Evolutionary conservation across 1,140 invertebrate genomes (phyloP).

Genomic region (Hyles euphorbiae): DNA sequence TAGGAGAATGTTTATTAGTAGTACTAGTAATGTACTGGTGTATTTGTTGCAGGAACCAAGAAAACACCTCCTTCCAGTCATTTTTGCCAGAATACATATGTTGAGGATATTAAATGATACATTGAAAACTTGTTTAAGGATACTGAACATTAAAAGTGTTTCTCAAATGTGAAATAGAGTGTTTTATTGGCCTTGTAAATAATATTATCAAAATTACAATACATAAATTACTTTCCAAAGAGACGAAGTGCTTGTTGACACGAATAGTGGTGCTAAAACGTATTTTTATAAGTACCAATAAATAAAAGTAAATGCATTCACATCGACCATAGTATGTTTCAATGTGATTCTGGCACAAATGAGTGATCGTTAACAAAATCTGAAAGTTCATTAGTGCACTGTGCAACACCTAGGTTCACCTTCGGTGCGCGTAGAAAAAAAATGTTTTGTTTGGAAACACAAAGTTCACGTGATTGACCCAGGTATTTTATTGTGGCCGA

Average conservation of each 20-base stretch:
- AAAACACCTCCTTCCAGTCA: slow-evolving; percentile 77
- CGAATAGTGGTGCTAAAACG: no score
- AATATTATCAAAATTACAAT: no score
- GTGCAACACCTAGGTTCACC: slow-evolving; percentile 15
- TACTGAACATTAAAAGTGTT: slow-evolving; percentile 80
- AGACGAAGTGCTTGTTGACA: no score
- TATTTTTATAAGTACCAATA: no score
- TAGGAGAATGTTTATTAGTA: no score
- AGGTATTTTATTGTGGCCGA: slow-evolving; percentile 69
- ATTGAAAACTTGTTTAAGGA: slow-evolving; percentile 76
- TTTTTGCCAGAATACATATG: slow-evolving; percentile 82
- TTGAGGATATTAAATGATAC: slow-evolving; percentile 79
- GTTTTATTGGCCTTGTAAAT: slow-evolving; percentile 32
- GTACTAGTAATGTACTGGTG: no score
- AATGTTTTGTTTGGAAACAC: slow-evolving; percentile 78
- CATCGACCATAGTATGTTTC: slow-evolving; percentile 4
- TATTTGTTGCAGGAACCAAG: slow-evolving; percentile 76
- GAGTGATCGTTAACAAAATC: slow-evolving; percentile 12
- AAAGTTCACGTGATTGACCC: slow-evolving; percentile 78
- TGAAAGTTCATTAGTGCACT: slow-evolving; percentile 26
- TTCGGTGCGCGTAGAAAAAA: slow-evolving; percentile 56
- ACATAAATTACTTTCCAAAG: no score
- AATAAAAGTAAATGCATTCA: no score
- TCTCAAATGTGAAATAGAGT: slow-evolving; percentile 76
- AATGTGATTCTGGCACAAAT: slow-evolving; percentile 12